These are phyloP conservation scores for Portevinia maculata DNA, from an alignment of 2,888 invertebrate species.

Conservation along the genomic window DNA sequence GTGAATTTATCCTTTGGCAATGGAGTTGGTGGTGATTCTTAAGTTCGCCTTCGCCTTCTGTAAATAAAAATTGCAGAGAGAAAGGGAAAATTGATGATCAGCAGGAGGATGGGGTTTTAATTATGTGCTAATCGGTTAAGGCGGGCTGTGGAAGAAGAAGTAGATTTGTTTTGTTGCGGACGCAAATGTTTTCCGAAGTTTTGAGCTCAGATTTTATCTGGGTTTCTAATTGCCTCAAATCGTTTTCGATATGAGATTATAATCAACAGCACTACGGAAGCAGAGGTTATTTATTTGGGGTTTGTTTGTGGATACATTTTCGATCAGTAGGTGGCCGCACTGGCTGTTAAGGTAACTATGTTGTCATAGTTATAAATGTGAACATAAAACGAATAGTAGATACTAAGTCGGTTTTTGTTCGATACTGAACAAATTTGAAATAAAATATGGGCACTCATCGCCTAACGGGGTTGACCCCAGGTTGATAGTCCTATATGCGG, in stretches of 20 bases:
- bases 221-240: not conserved
- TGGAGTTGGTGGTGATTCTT: not conserved
- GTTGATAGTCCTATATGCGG: too few relatives aligned
- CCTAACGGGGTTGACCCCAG: too few relatives aligned
- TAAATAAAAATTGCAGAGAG: not conserved
- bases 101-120: conserved; percentile 2
- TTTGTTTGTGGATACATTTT: too few relatives aligned
- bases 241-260: not conserved
- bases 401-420: too few relatives aligned
- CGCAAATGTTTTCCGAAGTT: not conserved
- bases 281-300: too few relatives aligned
- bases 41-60: conserved; percentile 4
- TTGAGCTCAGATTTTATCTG: not conserved
- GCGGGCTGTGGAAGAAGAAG: not conserved
- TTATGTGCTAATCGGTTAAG: conserved; percentile 39
- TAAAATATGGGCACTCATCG: too few relatives aligned
- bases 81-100: not conserved
- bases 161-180: not conserved
- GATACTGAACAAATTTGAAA: too few relatives aligned
- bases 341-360: too few relatives aligned
- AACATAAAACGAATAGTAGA: too few relatives aligned
- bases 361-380: too few relatives aligned
- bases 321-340: too few relatives aligned
- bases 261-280: too few relatives aligned
- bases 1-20: conserved; percentile 11